Base-by-base conservation (phyloP, 2,797 vertebrate genomes). In the Leucoraja ocellata region DNA sequence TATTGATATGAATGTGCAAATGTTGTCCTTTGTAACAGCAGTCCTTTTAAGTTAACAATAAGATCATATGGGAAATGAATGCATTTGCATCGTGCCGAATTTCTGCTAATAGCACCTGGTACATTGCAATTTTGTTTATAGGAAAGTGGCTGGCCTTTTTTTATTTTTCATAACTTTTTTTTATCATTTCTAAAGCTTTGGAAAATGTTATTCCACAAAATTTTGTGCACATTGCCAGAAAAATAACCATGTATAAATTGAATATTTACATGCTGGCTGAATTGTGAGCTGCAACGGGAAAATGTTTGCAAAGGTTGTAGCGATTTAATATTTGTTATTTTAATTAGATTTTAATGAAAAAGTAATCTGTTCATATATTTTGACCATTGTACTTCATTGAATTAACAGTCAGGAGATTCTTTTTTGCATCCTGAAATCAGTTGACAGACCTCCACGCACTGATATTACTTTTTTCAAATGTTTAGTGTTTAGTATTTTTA, bases 281-380 rank as follows among this genome's bases (percentile, higher is more conserved):
- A 54, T 92, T 54, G 71, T 54, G 39, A 76, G 11, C 39, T 76
- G n/a, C 46, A 63, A 71, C 71, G 58, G 25, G 28, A 74, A 73
- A 46, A 46, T 23, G 5, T 92, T 92, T 68, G 36, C 71, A 76
- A 92, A 68, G 39, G 73, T 76, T 74, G 25, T 74, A 54, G 36
- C 25, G 54, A n/a, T 74, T 54, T 39, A 92, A 76, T 74, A 76
- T 92, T 92, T 92, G 39, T 92, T 65, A 68, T 71, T 68, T 54
- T 91, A 28, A 46, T 91, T 92, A 92, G 46, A 92, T 92, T 91
- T 91, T 92, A 68, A 54, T 92, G 46, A 10, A 74, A 91, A 91
- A 46, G 58, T 36, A 36, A 71, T 39, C 32, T 14, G 36, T 83
- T 83, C 80, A 18, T 39, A 91, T 91, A 65, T 73, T 91, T 91